These are phyloP conservation scores for Chunga burmeisteri DNA, from an alignment of 2,113 vertebrate species.

Conservation along the genomic window DNA sequence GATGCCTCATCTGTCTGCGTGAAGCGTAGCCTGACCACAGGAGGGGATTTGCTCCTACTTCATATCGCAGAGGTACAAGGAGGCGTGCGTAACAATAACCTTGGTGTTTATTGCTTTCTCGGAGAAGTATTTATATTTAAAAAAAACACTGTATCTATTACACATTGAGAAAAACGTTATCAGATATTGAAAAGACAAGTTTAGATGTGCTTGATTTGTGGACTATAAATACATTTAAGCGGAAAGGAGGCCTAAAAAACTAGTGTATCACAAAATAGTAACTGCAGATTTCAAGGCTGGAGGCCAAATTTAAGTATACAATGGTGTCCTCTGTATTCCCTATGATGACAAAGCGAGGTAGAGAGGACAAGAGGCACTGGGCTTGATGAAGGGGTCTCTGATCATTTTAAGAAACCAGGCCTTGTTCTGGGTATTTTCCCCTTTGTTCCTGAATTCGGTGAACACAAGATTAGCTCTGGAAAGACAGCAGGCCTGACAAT, in stretches of 20 bases:
- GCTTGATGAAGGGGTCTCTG: neutral
- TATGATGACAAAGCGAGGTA: neutral
- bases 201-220: neutral
- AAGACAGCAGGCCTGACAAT: neutral
- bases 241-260: neutral
- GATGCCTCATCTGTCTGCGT: neutral
- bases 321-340: neutral
- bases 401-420: neutral
- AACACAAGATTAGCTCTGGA: neutral
- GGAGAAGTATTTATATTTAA: neutral
- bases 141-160: neutral
- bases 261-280: neutral
- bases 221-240: neutral
- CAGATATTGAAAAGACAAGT: neutral
- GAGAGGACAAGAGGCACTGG: neutral
- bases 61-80: neutral
- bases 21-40: neutral
- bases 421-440: neutral
- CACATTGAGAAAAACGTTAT: neutral
- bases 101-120: neutral
- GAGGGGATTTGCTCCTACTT: neutral
- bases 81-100: accelerated
- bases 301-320: neutral
- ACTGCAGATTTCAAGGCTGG: neutral
- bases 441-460: neutral